phyloP scores from a whole-genome alignment of 2,888 invertebrate genomes.

The Stenurella melanura region DNA sequence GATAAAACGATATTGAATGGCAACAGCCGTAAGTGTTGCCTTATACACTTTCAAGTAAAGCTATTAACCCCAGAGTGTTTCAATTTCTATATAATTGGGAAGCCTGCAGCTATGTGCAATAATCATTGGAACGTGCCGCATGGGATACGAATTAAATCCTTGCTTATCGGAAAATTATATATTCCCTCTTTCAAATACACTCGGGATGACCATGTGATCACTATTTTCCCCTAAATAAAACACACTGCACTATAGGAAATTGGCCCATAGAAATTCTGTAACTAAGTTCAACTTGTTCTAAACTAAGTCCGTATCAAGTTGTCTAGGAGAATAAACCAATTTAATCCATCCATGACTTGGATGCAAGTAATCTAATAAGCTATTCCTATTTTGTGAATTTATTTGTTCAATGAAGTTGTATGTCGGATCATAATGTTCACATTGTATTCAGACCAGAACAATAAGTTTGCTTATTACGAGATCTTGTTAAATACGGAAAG shows the following conservation, averaged over 20 bases:
- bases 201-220: not conserved
- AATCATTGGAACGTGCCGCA: not conserved
- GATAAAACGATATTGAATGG: not conserved
- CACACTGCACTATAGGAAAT: not conserved
- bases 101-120: not conserved
- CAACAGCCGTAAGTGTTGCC: not conserved
- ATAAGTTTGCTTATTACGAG: not conserved
- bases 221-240: not conserved
- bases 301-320: slow-evolving; percentile 5
- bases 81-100: not conserved
- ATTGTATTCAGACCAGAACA: not conserved
- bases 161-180: not conserved
- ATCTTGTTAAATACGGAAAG: not conserved
- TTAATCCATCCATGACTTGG: slow-evolving; percentile 7
- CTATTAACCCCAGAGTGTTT: not conserved
- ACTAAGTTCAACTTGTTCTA: slow-evolving; percentile 7
- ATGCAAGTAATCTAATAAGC: slow-evolving; percentile 4
- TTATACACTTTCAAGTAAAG: not conserved
- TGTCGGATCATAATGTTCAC: not conserved
- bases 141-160: not conserved
- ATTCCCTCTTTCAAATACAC: not conserved
- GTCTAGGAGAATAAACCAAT: not conserved
- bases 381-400: not conserved
- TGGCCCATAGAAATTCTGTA: not conserved
- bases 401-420: not conserved